A percentile compares a stretch with the other conserved stretches of the same genome.
phyloP scores from a whole-genome alignment of 2,888 invertebrate genomes.

The Leptopilina syphax region DNA sequence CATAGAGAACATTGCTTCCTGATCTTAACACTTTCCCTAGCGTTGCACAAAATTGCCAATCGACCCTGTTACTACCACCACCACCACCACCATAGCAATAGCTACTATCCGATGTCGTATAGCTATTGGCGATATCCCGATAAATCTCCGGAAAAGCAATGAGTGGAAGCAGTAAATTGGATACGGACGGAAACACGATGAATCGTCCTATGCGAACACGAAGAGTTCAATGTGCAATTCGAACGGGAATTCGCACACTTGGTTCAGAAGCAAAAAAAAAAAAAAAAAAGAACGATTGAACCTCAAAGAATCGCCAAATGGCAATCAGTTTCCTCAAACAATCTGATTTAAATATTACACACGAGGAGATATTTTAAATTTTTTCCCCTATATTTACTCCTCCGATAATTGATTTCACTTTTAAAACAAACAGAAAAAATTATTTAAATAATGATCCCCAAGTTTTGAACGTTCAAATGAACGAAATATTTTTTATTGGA shows the following conservation, averaged over 20 bases:
- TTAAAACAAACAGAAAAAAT: too few species aligned
- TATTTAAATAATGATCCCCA: too few species aligned
- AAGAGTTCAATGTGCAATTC: slow-evolving; percentile 52
- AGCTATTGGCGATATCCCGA: slow-evolving; percentile 45
- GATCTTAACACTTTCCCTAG: slow-evolving; percentile 17
- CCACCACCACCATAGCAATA: neutral
- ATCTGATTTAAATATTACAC: neutral
- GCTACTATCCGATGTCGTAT: neutral
- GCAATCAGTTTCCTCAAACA: neutral
- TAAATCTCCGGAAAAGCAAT: slow-evolving; percentile 49
- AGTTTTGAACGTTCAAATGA: too few species aligned
- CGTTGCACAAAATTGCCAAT: slow-evolving; percentile 50
- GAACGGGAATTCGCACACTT: slow-evolving; percentile 62
- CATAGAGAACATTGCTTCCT: slow-evolving; percentile 2
- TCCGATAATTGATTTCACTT: too few species aligned
- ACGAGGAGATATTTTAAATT: neutral
- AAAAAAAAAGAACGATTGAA: neutral
- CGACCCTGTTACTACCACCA: slow-evolving; percentile 20
- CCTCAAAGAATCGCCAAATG: slow-evolving; percentile 51
- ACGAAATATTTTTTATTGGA: too few species aligned
- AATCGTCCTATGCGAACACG: slow-evolving; percentile 44
- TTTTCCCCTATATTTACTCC: too few species aligned
- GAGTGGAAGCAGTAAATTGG: slow-evolving; percentile 45
- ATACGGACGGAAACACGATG: slow-evolving; percentile 51
- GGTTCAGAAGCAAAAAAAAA: slow-evolving; percentile 55